Evolutionary conservation across 2,797 vertebrate genomes (phyloP), one percentile per base, ranked within the genome.

Genomic region (Pelodytes ibericus): DNA sequence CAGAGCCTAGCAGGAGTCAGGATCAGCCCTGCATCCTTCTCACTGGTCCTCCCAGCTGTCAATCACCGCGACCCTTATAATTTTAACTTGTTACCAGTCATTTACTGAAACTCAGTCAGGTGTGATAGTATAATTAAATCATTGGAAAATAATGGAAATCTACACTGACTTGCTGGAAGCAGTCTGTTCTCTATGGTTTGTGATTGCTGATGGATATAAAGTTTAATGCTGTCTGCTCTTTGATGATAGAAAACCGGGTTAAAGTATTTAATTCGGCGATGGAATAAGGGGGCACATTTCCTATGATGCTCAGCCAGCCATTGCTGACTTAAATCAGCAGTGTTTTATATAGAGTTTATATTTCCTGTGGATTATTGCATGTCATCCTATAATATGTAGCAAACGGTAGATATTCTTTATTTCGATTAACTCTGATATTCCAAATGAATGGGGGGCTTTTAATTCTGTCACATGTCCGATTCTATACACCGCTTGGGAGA

Each of bases 21-120:
- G 82, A 81, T 65, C 86, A 83, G 87, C 89, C 91, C 89, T 67
- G 85, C 80, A 76, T 65, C 86, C 81, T 88, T 88, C 72, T 87
- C 81, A 91, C 82, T 94, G 92, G 92, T 85, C 83, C 85, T 51
- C 70, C 81, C 83, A 72, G 81, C 86, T 89, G 92, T 93, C 96
- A 96, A 94, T 97, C 94, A 93, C 85, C 83, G 58, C n/a, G 59
- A 73, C 67, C 31, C 39, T 74, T 83, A 47, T 56, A 80, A 18
- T 22, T 49, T 58, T 1, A 36, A 1, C 70, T 77, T 70, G n/a
- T 75, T 84, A 80, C 66, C 66, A 81, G 83, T 81, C 84, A 81
- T 84, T 87, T 84, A 82, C 80, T 77, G 57, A 61, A 85, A 79
- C 49, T 65, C 81, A 59, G 51, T 61, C 80, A 83, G 83, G 87